Evolutionary conservation across 2,113 vertebrate genomes (phyloP).

Genomic region (Paradoxurus hermaphroditus): DNA sequence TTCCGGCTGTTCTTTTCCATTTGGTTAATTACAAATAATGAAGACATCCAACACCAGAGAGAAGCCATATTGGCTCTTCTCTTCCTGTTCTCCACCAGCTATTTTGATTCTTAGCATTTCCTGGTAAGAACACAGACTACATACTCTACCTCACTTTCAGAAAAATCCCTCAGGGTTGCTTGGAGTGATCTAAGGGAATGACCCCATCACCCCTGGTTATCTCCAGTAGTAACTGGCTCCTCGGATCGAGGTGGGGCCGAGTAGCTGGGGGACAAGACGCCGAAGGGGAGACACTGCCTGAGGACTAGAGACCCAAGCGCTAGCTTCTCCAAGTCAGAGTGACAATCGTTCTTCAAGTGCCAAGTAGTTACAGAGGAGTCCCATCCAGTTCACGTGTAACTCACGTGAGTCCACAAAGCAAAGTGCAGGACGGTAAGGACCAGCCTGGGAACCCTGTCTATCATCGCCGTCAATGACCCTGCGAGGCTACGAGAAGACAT

Average conservation of each 20-base stretch:
- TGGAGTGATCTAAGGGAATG: neutral
- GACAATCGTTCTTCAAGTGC: fast-evolving
- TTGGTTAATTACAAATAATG: neutral
- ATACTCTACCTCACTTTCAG: neutral
- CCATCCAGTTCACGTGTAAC: neutral
- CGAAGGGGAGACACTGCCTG: neutral
- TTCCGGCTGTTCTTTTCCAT: neutral
- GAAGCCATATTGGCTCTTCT: fast-evolving
- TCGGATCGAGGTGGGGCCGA: neutral
- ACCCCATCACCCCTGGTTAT: neutral
- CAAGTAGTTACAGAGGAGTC: neutral
- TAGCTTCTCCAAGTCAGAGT: neutral
- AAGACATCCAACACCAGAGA: neutral
- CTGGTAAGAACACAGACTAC: neutral
- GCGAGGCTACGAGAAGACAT: fast-evolving
- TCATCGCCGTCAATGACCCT: fast-evolving
- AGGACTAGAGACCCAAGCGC: neutral
- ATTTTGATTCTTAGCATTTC: neutral
- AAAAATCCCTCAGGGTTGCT: neutral
- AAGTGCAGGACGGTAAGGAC: too few relatives aligned
- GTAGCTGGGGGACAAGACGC: neutral
- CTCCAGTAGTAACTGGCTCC: neutral
- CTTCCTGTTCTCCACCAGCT: fast-evolving
- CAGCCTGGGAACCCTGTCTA: fast-evolving
- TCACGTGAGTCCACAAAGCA: fast-evolving